Evolutionary conservation across 2,888 invertebrate genomes (phyloP).

Genomic region (Hymenopus coronatus): DNA sequence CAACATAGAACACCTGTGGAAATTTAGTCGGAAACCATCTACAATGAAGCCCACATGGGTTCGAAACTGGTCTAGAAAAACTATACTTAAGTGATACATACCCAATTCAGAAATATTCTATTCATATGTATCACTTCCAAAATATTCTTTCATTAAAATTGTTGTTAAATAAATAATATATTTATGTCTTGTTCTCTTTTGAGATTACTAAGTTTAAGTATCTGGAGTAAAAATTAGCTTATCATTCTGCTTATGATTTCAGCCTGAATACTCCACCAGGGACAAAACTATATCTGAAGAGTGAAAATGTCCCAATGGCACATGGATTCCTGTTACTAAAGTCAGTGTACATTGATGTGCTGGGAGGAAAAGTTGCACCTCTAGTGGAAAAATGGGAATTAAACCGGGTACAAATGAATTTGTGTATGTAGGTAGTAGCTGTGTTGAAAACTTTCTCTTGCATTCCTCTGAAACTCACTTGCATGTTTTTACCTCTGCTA

Average conservation of each 20-base stretch:
- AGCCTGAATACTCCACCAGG: conserved; percentile 85
- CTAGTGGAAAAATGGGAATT: conserved; percentile 89
- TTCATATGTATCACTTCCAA: too few relatives aligned
- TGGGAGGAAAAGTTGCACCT: conserved; percentile 81
- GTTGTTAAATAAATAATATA: too few relatives aligned
- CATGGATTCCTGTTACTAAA: conserved; percentile 73
- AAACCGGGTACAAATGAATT: conserved; percentile 46
- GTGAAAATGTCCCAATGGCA: conserved; percentile 58
- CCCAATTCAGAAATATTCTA: too few relatives aligned
- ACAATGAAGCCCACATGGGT: too few relatives aligned
- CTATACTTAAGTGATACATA: too few relatives aligned
- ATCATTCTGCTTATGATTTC: conserved; percentile 30
- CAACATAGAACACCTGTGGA: too few relatives aligned
- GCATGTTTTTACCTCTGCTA: neutral
- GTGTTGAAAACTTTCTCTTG: neutral
- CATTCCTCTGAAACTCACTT: neutral
- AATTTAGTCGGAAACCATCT: too few relatives aligned
- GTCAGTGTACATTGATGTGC: conserved; percentile 62
- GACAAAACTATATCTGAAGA: conserved; percentile 67
- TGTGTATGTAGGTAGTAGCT: neutral
- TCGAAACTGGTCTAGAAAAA: too few relatives aligned
- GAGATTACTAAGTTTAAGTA: too few relatives aligned
- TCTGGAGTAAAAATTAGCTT: neutral
- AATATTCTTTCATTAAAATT: too few relatives aligned
- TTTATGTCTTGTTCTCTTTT: too few relatives aligned